These are phyloP conservation scores for Eupithecia exiguata DNA, from an alignment of 2,888 invertebrate genomes.

Conservation along the genomic window DNA sequence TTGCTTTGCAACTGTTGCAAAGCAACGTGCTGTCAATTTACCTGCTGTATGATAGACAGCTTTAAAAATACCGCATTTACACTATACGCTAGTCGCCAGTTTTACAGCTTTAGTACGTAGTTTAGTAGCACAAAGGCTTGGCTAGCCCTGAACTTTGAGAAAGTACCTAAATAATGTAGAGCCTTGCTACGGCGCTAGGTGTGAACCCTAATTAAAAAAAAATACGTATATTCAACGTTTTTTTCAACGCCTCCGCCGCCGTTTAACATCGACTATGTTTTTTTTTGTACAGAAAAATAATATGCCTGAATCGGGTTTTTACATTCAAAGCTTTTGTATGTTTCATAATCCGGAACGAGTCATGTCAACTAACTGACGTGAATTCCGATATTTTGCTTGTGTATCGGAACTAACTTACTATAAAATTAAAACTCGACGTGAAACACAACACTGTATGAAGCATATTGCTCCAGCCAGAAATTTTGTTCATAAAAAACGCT, in stretches of 20 bases:
- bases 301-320: neutral
- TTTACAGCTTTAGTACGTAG: neutral
- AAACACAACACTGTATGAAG: slow-evolving; percentile 21
- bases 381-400: slow-evolving; percentile 31
- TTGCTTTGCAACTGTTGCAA: too few relatives aligned
- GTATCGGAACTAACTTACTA: slow-evolving; percentile 20
- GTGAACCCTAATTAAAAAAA: too few relatives aligned
- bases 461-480: too few relatives aligned
- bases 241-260: too few relatives aligned
- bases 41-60: slow-evolving; percentile 39
- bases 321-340: slow-evolving; percentile 8
- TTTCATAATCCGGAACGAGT: slow-evolving; percentile 35
- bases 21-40: slow-evolving; percentile 42
- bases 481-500: too few relatives aligned
- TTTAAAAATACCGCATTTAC: neutral
- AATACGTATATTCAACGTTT: too few relatives aligned
- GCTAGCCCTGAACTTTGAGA: too few relatives aligned
- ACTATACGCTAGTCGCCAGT: neutral
- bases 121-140: too few relatives aligned
- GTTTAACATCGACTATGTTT: too few relatives aligned
- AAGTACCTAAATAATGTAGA: too few relatives aligned
- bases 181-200: too few relatives aligned
- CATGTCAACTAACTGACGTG: slow-evolving; percentile 34
- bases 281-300: too few relatives aligned
- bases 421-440: slow-evolving; percentile 18